phyloP scores from a whole-genome alignment of 1,140 invertebrate genomes.

The Choristoneura fumiferana region DNA sequence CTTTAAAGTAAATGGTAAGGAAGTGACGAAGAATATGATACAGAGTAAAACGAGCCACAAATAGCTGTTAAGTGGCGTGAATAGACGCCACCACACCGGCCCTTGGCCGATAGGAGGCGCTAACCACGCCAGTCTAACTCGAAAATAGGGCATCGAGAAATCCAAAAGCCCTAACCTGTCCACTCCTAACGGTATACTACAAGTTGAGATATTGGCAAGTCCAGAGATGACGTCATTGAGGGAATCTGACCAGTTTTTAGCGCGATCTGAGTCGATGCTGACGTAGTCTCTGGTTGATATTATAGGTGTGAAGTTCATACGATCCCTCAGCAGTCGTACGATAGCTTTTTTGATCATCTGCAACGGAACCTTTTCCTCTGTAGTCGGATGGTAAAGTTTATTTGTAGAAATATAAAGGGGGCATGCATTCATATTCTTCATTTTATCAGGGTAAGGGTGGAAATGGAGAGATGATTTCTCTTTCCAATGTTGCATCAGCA shows the following conservation, averaged over 20 bases:
- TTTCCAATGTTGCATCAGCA: slow-evolving; percentile 41
- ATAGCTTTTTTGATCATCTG: slow-evolving; percentile 49
- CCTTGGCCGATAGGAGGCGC: slow-evolving; percentile 44
- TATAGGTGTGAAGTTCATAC: slow-evolving; percentile 54
- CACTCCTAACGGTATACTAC: slow-evolving; percentile 47
- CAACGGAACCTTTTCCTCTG: slow-evolving; percentile 46
- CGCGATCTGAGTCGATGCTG: slow-evolving; percentile 50
- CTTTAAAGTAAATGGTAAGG: slow-evolving; percentile 41
- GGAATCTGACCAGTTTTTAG: slow-evolving; percentile 54
- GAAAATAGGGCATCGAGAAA: slow-evolving; percentile 53
- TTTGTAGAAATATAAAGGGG: slow-evolving; percentile 59
- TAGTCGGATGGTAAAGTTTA: slow-evolving; percentile 48
- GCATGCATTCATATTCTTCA: slow-evolving; percentile 52
- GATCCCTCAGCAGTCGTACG: slow-evolving; percentile 38
- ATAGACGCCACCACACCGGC: slow-evolving; percentile 46
- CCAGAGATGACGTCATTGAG: slow-evolving; percentile 53
- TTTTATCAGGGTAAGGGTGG: slow-evolving; percentile 50
- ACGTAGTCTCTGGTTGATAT: slow-evolving; percentile 46
- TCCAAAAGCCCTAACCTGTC: slow-evolving; percentile 46
- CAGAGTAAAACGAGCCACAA: slow-evolving; percentile 51
- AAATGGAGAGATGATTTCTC: slow-evolving; percentile 19
- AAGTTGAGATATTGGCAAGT: slow-evolving; percentile 51
- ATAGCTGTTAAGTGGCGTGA: slow-evolving; percentile 56
- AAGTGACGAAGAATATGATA: slow-evolving; percentile 45
- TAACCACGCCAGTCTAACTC: slow-evolving; percentile 51